phyloP scores from a whole-genome alignment of 2,888 invertebrate genomes.

The Melinopterus prodromus region DNA sequence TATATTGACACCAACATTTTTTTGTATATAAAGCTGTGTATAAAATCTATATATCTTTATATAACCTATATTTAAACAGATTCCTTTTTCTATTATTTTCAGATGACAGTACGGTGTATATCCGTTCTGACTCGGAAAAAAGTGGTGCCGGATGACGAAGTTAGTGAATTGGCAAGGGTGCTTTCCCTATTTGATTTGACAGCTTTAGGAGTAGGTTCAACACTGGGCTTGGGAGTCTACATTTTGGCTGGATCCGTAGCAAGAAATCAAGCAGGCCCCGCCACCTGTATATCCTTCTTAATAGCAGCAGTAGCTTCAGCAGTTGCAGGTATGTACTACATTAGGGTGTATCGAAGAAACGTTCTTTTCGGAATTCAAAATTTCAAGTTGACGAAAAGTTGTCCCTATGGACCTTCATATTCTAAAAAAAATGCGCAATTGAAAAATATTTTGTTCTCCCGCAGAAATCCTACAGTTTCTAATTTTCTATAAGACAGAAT shows the following conservation, averaged over 20 bases:
- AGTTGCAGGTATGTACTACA: slow-evolving; percentile 79
- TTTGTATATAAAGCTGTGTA: no score
- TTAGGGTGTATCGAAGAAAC: no score
- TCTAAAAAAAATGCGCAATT: no score
- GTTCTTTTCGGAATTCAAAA: no score
- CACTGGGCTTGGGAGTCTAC: slow-evolving; percentile 93
- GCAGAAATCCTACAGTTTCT: no score
- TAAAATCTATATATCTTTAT: no score
- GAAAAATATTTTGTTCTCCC: no score
- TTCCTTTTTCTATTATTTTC: slow-evolving; percentile 20
- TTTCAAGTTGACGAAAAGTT: no score
- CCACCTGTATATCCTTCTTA: slow-evolving; percentile 88
- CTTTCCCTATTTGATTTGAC: slow-evolving; percentile 86
- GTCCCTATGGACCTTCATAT: no score
- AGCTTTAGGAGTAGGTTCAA: slow-evolving; percentile 86
- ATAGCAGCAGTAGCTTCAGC: slow-evolving; percentile 93
- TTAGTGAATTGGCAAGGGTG: slow-evolving; percentile 68
- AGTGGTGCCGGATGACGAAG: slow-evolving; percentile 53
- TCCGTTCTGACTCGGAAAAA: slow-evolving; percentile 61
- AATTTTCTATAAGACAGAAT: no score
- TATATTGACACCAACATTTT: no score
- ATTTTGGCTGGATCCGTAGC: slow-evolving; percentile 92
- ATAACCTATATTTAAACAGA: no score
- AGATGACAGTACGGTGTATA: slow-evolving; percentile 32
- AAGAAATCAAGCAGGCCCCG: slow-evolving; percentile 87